A percentile compares a stretch with the other conserved stretches of the same genome.
These are phyloP conservation scores for Philereme vetulata DNA, from an alignment of 2,888 invertebrate genomes.

Conservation along the genomic window DNA sequence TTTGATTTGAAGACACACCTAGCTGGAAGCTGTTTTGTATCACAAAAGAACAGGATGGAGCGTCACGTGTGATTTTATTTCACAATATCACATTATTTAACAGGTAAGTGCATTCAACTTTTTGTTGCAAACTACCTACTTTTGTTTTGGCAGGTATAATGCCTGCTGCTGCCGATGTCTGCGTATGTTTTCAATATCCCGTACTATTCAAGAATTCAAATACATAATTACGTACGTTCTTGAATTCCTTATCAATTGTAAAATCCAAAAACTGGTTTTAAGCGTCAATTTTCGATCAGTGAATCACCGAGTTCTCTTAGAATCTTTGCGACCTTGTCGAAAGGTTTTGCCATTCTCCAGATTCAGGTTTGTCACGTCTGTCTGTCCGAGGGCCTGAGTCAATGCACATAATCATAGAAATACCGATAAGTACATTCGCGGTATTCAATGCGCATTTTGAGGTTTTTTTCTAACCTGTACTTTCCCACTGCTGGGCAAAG, in stretches of 20 bases:
- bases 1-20: conserved; percentile 71
- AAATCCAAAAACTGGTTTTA: conserved; percentile 31
- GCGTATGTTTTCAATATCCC: conserved; percentile 6
- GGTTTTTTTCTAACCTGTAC: too few relatives aligned
- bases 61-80: conserved; percentile 57
- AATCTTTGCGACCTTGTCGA: conserved; percentile 65
- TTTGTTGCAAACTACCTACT: too few relatives aligned
- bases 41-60: conserved; percentile 59
- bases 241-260: conserved; percentile 12
- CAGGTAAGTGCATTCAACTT: conserved; percentile 27
- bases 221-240: conserved; percentile 4
- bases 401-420: conserved; percentile 16
- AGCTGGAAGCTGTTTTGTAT: conserved; percentile 59
- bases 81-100: conserved; percentile 15
- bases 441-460: too few relatives aligned
- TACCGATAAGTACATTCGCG: background rate
- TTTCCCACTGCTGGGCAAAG: too few relatives aligned
- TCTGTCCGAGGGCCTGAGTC: conserved; percentile 23
- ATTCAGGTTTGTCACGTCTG: conserved; percentile 56
- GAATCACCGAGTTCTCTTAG: conserved; percentile 38
- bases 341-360: conserved; percentile 71
- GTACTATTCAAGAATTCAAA: background rate
- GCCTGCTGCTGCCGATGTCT: background rate
- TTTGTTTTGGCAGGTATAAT: too few relatives aligned
- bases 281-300: conserved; percentile 22